Evolutionary conservation across 2,888 invertebrate genomes (phyloP), one percentile per base, ranked within the genome.

Genomic region (Rotaria macrura): DNA sequence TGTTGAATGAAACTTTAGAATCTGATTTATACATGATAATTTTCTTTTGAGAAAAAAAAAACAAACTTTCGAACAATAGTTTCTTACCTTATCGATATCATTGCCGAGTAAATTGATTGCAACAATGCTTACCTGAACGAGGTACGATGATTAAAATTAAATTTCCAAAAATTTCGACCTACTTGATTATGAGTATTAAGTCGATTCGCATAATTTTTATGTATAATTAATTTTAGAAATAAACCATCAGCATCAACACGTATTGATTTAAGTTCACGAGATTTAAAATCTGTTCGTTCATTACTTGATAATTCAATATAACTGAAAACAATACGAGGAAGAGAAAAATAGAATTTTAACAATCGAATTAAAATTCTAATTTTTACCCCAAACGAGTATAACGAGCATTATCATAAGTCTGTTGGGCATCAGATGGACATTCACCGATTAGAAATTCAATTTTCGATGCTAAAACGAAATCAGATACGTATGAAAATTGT

Each of bases 71-170:
- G n/a, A n/a, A n/a, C n/a, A n/a, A n/a, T n/a, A n/a, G n/a, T 14
- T 79, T 88, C 87, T 25, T 87, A 88, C 85, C 88, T 87, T 88
- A 52, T 88, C 87, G 57, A 85, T 47, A 74, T 89, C 88, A 87
- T 91, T 91, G 23, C 96, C 96, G 29, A 96, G 93, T 23, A 96
- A 93, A 91, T 96, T 96, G 1, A 96, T 93, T 9, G 96, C 96
- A 90, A 97, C 94, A 85, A 97, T 92, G 10, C 96, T 95, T 88
- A 95, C 94, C 95, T 95, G n/a, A n/a, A n/a, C n/a, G n/a, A n/a
- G n/a, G n/a, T n/a, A n/a, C n/a, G n/a, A n/a, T n/a, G n/a, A n/a
- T n/a, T n/a, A n/a, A n/a, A n/a, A n/a, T n/a, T n/a, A 40, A 90
- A 14, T 88, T 88, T 87, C 87, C 85, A 84, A 85, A 84, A 74